phyloP scores from a whole-genome alignment of 2,888 invertebrate genomes.

The Tipula vernalis region DNA sequence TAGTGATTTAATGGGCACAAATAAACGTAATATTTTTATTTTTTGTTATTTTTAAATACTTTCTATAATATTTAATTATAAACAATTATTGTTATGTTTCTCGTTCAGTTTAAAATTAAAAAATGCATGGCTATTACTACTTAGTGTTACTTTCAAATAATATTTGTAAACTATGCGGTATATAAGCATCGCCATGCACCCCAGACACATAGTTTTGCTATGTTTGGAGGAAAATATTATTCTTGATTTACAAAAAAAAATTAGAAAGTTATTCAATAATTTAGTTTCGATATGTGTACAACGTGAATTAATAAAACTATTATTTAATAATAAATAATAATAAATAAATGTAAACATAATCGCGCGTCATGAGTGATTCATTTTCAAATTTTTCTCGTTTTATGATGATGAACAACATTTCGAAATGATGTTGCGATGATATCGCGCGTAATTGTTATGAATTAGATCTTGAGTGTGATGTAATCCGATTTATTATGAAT shows the following conservation, averaged over 20 bases:
- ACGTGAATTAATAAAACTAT: neutral
- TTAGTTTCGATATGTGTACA: neutral
- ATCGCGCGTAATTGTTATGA: neutral
- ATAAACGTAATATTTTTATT: neutral
- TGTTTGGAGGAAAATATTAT: neutral
- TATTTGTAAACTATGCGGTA: neutral
- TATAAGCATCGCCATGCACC: neutral
- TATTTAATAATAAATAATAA: neutral
- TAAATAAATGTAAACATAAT: neutral
- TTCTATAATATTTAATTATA: neutral
- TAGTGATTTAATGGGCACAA: neutral
- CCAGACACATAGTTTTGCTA: neutral
- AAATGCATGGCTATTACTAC: neutral
- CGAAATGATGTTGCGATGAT: neutral
- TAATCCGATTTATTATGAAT: neutral
- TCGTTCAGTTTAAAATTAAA: neutral
- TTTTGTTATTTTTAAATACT: neutral
- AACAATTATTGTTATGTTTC: neutral
- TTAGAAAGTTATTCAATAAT: neutral
- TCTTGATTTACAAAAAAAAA: neutral
- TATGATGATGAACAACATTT: neutral
- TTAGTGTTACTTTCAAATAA: neutral
- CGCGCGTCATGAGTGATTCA: neutral
- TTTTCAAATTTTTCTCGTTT: neutral
- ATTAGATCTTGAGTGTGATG: neutral